A percentile compares a stretch with the other conserved stretches of the same genome.
Evolutionary conservation across 1,140 invertebrate species (phyloP).

Genomic region (Patella vulgata): DNA sequence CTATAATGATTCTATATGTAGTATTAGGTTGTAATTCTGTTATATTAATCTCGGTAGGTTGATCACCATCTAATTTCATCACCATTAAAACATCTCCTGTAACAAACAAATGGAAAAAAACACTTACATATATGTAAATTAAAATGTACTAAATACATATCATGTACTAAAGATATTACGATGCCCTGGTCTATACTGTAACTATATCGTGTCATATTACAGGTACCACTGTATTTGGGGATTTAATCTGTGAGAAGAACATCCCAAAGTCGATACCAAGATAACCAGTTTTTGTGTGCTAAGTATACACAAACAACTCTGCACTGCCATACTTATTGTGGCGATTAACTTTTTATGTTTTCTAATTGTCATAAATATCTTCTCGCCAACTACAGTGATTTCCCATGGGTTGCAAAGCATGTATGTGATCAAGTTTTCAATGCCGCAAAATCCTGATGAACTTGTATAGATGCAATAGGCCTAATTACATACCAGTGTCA

Average conservation of each 20-base stretch:
- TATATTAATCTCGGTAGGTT: slow-evolving; percentile 18
- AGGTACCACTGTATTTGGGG: slow-evolving; percentile 1
- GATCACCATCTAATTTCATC: slow-evolving; percentile 4
- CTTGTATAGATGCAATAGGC: too few relatives aligned
- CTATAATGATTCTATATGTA: slow-evolving; percentile 11
- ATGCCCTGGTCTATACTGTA: slow-evolving; percentile 4
- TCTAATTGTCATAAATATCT: too few relatives aligned
- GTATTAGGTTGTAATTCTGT: slow-evolving; percentile 9
- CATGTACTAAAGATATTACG: background rate
- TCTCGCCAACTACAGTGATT: too few relatives aligned
- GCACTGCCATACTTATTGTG: too few relatives aligned
- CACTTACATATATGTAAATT: background rate
- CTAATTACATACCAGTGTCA: background rate
- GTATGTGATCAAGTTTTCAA: too few relatives aligned
- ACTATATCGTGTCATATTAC: background rate
- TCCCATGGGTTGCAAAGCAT: too few relatives aligned
- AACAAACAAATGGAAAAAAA: background rate
- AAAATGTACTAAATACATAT: slow-evolving; percentile 1
- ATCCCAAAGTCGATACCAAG: too few relatives aligned
- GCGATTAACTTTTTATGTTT: too few relatives aligned
- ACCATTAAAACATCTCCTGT: background rate
- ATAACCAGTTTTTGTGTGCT: too few relatives aligned
- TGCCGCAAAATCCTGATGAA: too few relatives aligned
- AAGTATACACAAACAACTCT: too few relatives aligned
- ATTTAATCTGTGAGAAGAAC: too few relatives aligned